Evolutionary conservation across 1,140 invertebrate genomes (phyloP), one percentile per base, ranked within the genome.

Genomic region (Venturia canescens): DNA sequence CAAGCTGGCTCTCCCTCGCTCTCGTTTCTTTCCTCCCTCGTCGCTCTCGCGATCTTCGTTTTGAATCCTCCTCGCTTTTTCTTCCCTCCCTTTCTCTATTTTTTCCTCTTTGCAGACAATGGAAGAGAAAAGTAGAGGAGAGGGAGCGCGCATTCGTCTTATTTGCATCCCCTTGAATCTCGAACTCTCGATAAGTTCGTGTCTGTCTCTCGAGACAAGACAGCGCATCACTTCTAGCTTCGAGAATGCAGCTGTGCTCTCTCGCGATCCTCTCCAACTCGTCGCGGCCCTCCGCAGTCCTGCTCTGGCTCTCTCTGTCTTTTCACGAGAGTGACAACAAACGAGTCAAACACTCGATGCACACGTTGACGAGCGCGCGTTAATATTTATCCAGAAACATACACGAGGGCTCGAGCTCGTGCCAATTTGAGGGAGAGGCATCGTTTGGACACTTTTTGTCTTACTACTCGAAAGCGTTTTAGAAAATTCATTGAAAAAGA

Each of bases 151-250:
- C 50, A 53, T 27, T 16, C 48, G 71, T 74, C 71, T 74, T 50
- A 53, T 74, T 74, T 74, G 71, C 71, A 53, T 53, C 71, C 29
- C 38, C 71, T 26, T 50, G 26, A 26, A 13, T 34, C 69, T 71
- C 34, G 11, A 71, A 34, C 21, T 69, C 67, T 69, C 67, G 11
- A 18, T 71, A 48, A 29, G 4, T 50, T 16, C 16, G 48, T 53
- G n/a, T 71, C 38, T 50, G 38, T 26, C 71, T 74, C 71, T 74
- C 26, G 71, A 74, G 48, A 53, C 71, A 26, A 74, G 70, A 23
- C 21, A 26, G 38, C n/a, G 48, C 34, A 29, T 71, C 69, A 44
- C 38, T 44, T 44, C 48, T 48, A 11, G 34, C 60, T 63, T 63
- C 50, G 60, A 63, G 60, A 26, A 18, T 27, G 27, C 60, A 63